Base-by-base conservation (phyloP, 2,888 invertebrate genomes). In the Helleia helle region DNA sequence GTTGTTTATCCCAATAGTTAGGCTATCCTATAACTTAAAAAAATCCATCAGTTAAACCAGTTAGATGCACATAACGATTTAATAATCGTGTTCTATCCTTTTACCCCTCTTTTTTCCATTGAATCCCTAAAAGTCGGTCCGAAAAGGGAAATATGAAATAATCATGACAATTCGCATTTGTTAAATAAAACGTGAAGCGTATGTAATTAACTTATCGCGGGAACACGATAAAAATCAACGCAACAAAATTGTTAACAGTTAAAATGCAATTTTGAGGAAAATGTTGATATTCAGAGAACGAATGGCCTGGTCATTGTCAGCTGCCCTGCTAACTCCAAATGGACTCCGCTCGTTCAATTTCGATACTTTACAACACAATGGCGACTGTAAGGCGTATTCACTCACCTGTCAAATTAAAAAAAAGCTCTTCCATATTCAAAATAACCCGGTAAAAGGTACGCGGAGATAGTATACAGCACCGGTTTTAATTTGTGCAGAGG, bases 321-420 rank as follows among this genome's bases (percentile, higher is more conserved):
- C 64, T 63, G 58, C 61, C 65, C 71, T 69, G 71, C 62, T 69
- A 64, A 52, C 52, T 65, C 67, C 69, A 77, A 81, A 79, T 80
- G 80, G 83, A 80, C 70, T 62, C 64, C 61, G 67, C 62, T 61
- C 69, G 73, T 80, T 74, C 81, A 80, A 81, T 83, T 81, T 75
- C 77, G 77, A 83, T 83, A 81, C 83, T 80, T 76, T 62, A 68
- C 74, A 71, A 77, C 68, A 83, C 83, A 83, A 83, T 81, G 81
- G 62, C 57, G 63, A 56, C 65, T 71, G 75, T 67, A 79, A 81
- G 83, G 80, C 77, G 80, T 74, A 81, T 53, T 72, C 84, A 59
- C 56, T 81, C 79, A 80, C 75, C 79, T 83, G 76, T 74, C 74
- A 83, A 83, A 84, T 84, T 80, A 83, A 81, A 81, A 40, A 40